These are phyloP conservation scores for Trachelus iudaicus DNA, from an alignment of 2,888 invertebrate genomes.

Conservation along the genomic window DNA sequence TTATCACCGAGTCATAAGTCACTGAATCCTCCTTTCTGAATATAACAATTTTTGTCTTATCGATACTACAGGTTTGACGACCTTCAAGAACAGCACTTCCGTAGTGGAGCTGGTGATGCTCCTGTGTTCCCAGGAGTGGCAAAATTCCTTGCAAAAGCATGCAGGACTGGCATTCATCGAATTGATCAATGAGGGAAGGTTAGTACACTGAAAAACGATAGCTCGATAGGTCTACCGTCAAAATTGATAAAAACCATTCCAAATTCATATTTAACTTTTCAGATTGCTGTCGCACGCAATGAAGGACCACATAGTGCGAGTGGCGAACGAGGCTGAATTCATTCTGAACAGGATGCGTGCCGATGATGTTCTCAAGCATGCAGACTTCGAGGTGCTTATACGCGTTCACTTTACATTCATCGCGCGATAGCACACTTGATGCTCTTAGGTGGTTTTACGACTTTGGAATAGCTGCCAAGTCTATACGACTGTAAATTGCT, in stretches of 20 bases:
- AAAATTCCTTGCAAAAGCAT: slow-evolving; percentile 99
- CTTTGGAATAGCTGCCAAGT: background rate
- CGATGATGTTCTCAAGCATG: slow-evolving; percentile 98
- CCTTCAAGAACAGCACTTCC: slow-evolving; percentile 96
- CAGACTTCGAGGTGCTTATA: slow-evolving; percentile 83
- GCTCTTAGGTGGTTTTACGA: background rate
- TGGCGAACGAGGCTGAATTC: slow-evolving; percentile 99
- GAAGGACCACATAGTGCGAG: slow-evolving; percentile 98
- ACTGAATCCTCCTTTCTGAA: background rate
- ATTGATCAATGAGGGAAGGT: slow-evolving; percentile 96
- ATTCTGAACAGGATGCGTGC: slow-evolving; percentile 98
- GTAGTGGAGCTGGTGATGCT: slow-evolving; percentile 99
- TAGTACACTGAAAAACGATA: slow-evolving; percentile 43
- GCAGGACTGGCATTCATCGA: slow-evolving; percentile 99
- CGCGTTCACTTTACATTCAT: background rate
- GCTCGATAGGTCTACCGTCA: background rate
- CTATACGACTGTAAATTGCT: slow-evolving; percentile 2
- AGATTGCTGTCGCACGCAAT: slow-evolving; percentile 97
- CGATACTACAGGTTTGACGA: slow-evolving; percentile 81
- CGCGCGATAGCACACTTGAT: background rate
- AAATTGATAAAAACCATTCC: background rate
- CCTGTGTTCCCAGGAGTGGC: slow-evolving; percentile 99
- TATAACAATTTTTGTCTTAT: slow-evolving; percentile 18
- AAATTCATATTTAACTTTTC: slow-evolving; percentile 29
- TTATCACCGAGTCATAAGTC: slow-evolving; percentile 30